phyloP scores from a whole-genome alignment of 2,113 vertebrate species.

The Solea solea region DNA sequence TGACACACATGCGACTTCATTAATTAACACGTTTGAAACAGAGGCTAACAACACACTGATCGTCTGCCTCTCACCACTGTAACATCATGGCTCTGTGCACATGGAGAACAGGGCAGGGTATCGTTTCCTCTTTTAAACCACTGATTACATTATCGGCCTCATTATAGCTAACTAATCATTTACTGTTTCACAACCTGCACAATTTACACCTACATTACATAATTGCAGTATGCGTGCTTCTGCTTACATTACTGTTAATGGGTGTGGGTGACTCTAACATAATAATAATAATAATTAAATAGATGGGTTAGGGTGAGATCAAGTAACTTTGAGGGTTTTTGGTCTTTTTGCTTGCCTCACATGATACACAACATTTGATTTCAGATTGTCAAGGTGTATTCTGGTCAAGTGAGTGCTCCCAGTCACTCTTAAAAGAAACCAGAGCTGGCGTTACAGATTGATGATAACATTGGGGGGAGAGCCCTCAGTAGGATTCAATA shows the following conservation, averaged over 20 bases:
- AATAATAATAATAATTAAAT: too few relatives aligned
- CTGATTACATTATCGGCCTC: conserved; percentile 6
- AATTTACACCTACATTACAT: background rate
- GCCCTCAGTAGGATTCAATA: too few relatives aligned
- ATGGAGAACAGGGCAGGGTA: background rate
- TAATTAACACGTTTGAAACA: conserved; percentile 38
- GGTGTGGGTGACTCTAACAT: background rate
- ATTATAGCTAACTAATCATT: background rate
- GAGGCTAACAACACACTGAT: background rate
- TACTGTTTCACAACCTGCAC: background rate
- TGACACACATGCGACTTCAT: conserved; percentile 38
- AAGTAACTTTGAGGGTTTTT: too few relatives aligned
- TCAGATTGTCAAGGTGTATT: too few relatives aligned
- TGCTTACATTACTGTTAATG: background rate
- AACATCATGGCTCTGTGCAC: conserved; percentile 6
- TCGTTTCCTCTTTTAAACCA: background rate
- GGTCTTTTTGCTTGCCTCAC: too few relatives aligned
- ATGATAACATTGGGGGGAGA: too few relatives aligned
- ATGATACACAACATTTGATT: too few relatives aligned
- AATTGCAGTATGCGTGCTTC: too few relatives aligned
- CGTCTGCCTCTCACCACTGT: background rate
- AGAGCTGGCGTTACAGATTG: too few relatives aligned
- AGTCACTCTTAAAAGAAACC: too few relatives aligned
- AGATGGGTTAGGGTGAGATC: too few relatives aligned
- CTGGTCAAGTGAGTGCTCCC: too few relatives aligned